Evolutionary conservation across 2,888 invertebrate genomes (phyloP), one percentile per base, ranked within the genome.

Genomic region (Prosopocoilus inquinatus): DNA sequence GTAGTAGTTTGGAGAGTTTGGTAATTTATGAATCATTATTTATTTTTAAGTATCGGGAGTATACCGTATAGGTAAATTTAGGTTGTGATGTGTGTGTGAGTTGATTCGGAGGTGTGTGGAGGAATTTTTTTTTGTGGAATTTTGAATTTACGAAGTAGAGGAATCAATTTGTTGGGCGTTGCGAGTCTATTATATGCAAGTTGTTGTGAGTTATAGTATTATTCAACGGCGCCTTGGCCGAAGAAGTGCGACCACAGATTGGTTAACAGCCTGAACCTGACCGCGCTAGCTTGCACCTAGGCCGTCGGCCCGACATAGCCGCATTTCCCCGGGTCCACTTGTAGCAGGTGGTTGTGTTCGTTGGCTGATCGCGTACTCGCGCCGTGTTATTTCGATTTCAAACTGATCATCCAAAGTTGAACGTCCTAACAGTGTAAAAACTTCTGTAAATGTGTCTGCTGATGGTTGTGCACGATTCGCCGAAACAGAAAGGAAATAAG

Each of bases 391-490:
- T 59, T 62, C 63, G 63, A 60, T 63, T 62, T 61, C 59, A 64
- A 65, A 61, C 52, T 50, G 56, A 58, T 63, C 64, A 61, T 62
- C 60, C 59, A 61, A 64, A 66, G 66, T 66, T 66, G 66, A 66
- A 66, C 57, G 66, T 60, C 66, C 66, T 62, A 48, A 47, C 56
- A 59, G 59, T 62, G 59, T 62, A 59, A 63, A n/a, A 55, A 58
- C 57, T 56, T 54, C 61, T 60, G 50, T 57, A 57, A 52, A 58
- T 60, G 62, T 61, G 62, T 55, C 20, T 28, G 20, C 20, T 28
- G 20, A 28, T 28, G 20, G 20, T 28, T 28, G 20, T 28, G 20
- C 20, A 28, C 20, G 20, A 28, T 28, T 28, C 20, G 20, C 20
- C 20, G 20, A 28, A 28, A 28, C 20, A 28, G 20, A 46, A 57